phyloP scores from a whole-genome alignment of 2,113 vertebrate genomes.

The Cryptotis parvus region DNA sequence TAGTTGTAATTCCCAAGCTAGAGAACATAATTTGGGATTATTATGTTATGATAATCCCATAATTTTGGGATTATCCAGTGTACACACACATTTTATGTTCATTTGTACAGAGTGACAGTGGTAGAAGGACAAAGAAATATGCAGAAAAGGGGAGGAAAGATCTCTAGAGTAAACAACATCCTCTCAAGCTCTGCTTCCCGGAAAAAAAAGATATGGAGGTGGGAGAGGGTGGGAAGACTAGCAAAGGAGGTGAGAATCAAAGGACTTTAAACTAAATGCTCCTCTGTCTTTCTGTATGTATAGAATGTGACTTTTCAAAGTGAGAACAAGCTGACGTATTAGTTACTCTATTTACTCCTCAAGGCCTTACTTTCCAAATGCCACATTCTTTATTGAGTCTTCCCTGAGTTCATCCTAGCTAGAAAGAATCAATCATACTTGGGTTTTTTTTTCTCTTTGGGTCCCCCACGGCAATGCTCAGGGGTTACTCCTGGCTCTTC shows the following conservation, averaged over 20 bases:
- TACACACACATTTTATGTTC: background rate
- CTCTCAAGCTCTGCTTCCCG: background rate
- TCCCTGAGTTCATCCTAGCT: background rate
- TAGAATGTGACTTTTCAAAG: constrained; percentile 28
- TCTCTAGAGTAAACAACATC: background rate
- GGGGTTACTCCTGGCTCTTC: no score
- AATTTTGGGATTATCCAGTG: no score
- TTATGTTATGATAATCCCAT: no score
- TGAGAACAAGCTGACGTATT: background rate
- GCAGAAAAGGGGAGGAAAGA: background rate
- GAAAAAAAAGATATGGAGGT: background rate
- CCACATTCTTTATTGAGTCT: background rate
- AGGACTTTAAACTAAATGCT: background rate
- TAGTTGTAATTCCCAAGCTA: no score
- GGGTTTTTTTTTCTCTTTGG: no score
- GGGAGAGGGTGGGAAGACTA: background rate
- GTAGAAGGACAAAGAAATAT: background rate
- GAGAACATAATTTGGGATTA: no score
- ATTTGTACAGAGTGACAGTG: fast-evolving
- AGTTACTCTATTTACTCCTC: background rate
- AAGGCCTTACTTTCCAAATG: constrained; percentile 45
- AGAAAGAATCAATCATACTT: no score
- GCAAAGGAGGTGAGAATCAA: background rate
- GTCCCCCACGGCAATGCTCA: no score
- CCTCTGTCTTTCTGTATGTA: background rate